Conservation (phyloP, 2,888 invertebrate species). For the Cryptophagus acutangulus region DNA sequence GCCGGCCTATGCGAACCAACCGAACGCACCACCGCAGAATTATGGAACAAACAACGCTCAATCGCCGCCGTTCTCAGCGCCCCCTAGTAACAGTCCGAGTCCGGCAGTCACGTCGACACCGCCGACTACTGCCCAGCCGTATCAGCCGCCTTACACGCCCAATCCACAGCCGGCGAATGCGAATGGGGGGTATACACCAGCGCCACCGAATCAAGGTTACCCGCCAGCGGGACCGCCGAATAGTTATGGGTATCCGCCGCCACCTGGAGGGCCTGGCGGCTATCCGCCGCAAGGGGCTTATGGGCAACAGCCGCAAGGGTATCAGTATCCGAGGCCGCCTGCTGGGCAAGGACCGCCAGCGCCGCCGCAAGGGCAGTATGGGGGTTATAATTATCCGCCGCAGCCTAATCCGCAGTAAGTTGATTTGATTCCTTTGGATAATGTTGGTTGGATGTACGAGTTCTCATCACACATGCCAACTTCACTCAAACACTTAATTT, state of each 20-base stretch:
- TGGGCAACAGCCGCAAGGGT: conserved; percentile 57
- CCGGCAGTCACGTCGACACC: conserved; percentile 53
- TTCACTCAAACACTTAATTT: too few species aligned
- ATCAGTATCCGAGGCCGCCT: conserved; percentile 62
- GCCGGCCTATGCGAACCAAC: conserved; percentile 47
- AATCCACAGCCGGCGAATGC: conserved; percentile 46
- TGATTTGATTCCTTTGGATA: background rate
- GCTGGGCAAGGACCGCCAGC: conserved; percentile 66
- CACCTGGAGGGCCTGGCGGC: conserved; percentile 54
- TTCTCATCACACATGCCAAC: too few species aligned
- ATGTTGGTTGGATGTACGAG: too few species aligned
- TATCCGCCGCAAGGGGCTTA: conserved; percentile 59
- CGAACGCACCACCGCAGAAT: conserved; percentile 39
- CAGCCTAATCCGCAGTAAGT: conserved; percentile 63
- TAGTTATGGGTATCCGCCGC: conserved; percentile 55
- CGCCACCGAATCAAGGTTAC: conserved; percentile 43
- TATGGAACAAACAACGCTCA: conserved; percentile 50
- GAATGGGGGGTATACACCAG: conserved; percentile 48
- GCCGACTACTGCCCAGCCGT: conserved; percentile 48
- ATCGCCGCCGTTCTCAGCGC: conserved; percentile 59
- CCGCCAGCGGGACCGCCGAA: conserved; percentile 40
- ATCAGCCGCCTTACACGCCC: conserved; percentile 53
- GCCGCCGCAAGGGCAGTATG: conserved; percentile 68
- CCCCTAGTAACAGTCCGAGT: conserved; percentile 47
- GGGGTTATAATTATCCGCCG: conserved; percentile 72